These are phyloP conservation scores for Leptoteleia sp. DNA, from an alignment of 1,140 invertebrate species.

Conservation along the genomic window DNA sequence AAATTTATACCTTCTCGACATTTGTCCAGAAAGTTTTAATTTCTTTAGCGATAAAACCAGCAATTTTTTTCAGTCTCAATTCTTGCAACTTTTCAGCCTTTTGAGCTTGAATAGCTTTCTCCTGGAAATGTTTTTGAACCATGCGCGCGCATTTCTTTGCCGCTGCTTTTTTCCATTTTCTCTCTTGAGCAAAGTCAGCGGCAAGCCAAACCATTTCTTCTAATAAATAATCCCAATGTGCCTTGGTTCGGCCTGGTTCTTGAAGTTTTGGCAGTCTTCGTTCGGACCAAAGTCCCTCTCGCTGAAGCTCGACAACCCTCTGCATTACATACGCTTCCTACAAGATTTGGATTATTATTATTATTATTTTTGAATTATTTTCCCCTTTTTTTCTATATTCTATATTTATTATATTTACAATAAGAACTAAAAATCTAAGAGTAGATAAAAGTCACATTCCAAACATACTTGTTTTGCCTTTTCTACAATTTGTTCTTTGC, in stretches of 20 bases:
- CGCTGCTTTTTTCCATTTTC: slow-evolving; percentile 98
- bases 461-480: slow-evolving; percentile 91
- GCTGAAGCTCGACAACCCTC: slow-evolving; percentile 92
- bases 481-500: slow-evolving; percentile 91
- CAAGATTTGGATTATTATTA: neutral
- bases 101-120: slow-evolving; percentile 93
- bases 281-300: slow-evolving; percentile 96
- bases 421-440: too few relatives aligned
- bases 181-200: slow-evolving; percentile 97
- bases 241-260: slow-evolving; percentile 93
- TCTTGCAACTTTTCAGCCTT: slow-evolving; percentile 96
- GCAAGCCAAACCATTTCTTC: slow-evolving; percentile 99
- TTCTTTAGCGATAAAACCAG: slow-evolving; percentile 94
- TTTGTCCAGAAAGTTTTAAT: slow-evolving; percentile 97
- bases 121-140: slow-evolving; percentile 97
- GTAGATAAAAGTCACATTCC: too few relatives aligned
- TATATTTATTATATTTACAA: too few relatives aligned
- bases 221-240: slow-evolving; percentile 99
- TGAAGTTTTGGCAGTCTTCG: slow-evolving; percentile 94
- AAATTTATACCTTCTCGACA: slow-evolving; percentile 90
- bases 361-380: too few relatives aligned
- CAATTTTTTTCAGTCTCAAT: slow-evolving; percentile 91
- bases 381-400: too few relatives aligned
- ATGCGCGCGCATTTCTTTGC: slow-evolving; percentile 96
- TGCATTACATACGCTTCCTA: slow-evolving; percentile 96